phyloP scores from a whole-genome alignment of 2,888 invertebrate genomes.

The Latrodectus hesperus region DNA sequence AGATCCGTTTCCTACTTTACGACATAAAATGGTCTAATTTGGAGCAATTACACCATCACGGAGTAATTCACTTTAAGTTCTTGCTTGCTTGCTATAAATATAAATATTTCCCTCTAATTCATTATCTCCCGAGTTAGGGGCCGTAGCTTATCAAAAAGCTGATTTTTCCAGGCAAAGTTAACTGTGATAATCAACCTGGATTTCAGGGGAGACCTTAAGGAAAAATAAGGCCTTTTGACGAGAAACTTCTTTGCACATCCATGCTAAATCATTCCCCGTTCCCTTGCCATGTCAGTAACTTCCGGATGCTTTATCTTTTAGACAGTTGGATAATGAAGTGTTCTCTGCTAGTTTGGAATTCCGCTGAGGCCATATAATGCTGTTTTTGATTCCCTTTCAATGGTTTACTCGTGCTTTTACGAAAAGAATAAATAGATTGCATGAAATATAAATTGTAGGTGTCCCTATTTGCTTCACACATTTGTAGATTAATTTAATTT shows the following conservation, averaged over 20 bases:
- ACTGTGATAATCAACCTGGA: too few relatives aligned
- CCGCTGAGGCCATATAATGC: neutral
- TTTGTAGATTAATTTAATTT: too few relatives aligned
- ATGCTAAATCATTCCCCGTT: conserved; percentile 50
- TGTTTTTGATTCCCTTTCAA: too few relatives aligned
- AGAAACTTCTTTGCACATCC: conserved; percentile 40
- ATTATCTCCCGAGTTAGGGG: conserved; percentile 13
- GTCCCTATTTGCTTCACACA: too few relatives aligned
- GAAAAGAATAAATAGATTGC: too few relatives aligned
- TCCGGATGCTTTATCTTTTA: conserved; percentile 56
- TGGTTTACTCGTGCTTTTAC: too few relatives aligned
- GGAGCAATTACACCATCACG: conserved; percentile 63
- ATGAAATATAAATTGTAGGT: too few relatives aligned
- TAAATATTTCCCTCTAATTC: conserved; percentile 56
- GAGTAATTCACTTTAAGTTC: conserved; percentile 58
- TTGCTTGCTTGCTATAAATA: conserved; percentile 49
- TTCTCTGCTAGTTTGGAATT: neutral
- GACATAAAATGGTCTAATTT: conserved; percentile 67
- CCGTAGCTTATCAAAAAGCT: too few relatives aligned
- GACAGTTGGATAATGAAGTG: conserved; percentile 56
- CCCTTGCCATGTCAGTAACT: conserved; percentile 62
- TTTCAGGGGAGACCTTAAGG: too few relatives aligned
- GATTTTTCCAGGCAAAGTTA: too few relatives aligned
- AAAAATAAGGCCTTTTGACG: neutral
- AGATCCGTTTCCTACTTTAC: conserved; percentile 52